Base-by-base conservation (phyloP, 2,113 vertebrate species). In the Eurystomus gularis region DNA sequence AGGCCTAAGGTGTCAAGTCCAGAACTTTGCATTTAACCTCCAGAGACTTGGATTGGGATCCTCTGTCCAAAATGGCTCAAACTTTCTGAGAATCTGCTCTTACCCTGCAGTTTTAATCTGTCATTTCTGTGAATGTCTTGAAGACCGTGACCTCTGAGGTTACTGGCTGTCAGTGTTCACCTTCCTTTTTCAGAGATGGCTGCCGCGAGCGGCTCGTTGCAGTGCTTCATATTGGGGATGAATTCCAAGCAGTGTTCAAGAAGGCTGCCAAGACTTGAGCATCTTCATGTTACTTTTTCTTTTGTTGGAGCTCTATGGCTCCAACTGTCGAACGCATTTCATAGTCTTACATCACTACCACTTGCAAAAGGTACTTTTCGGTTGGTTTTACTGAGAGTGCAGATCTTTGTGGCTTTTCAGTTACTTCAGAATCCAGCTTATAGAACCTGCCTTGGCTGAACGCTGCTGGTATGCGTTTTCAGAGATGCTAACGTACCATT, bases 371-470 rank as follows among this genome's bases (percentile, higher is more conserved):
- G 64, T 62, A 7, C 55, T 35, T 68, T 82, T 78, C 24, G 42
- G 64, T 84, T 12, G 4, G 46, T 65, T 33, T 17, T 9, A 10
- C 42, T 42, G 42, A 42, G 37, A 37, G 54, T 11, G 13, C 35
- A 49, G 75, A 54, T 62, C 81, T 75, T 16, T 93, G 89, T 89
- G 95, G 96, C 89, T 96, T 92, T 95, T 88, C 66, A 76, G 89
- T 93, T 96, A 94, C 84, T 96, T 89, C 83, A 35, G 71, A 84
- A 86, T 13, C 19, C 60, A 21, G 19, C 29, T 26, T 78, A 55
- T 70, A 62, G 76, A 60, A 44, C 60, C 46, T 84, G 86, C 60
- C 48, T 18, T 29, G 44, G 31, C 25, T 84, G 82, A 58, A 7
- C 1, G 13, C 64, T 73, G 40, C 29, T 44, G 49, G 7, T 33